Evolutionary conservation across 2,113 vertebrate genomes (phyloP).

Genomic region (Cinclus cinclus): DNA sequence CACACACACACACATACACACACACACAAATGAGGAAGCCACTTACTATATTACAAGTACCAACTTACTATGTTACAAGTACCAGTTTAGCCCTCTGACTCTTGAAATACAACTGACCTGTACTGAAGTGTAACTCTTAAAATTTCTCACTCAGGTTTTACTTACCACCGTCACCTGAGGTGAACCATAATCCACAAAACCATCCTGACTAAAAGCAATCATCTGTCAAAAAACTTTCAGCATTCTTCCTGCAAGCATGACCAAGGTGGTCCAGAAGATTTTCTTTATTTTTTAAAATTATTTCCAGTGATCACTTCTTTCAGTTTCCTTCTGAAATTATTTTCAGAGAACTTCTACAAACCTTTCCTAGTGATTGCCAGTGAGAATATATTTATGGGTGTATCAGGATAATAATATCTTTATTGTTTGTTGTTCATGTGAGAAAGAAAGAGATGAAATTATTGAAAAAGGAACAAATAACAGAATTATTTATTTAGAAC

Average conservation of each 20-base stretch:
- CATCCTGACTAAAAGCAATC: not conserved
- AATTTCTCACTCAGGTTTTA: not conserved
- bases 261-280: not conserved
- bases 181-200: not conserved
- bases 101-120: not conserved
- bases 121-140: not conserved
- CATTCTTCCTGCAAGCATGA: not conserved
- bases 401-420: not conserved
- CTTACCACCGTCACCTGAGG: not conserved
- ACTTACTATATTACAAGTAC: not conserved
- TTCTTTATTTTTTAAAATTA: not conserved
- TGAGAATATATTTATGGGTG: not conserved
- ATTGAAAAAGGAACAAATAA: not conserved
- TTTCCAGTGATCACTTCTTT: not conserved
- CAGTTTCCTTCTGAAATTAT: not conserved
- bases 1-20: too few relatives aligned
- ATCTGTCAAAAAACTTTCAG: not conserved
- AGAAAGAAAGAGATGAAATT: not conserved
- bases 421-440: not conserved
- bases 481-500: not conserved
- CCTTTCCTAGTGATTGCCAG: not conserved
- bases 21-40: not conserved
- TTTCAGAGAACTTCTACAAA: not conserved
- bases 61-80: not conserved
- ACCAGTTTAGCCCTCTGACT: not conserved